These are phyloP conservation scores for Eristalinus sepulchralis DNA, from an alignment of 2,888 invertebrate genomes.

Conservation along the genomic window DNA sequence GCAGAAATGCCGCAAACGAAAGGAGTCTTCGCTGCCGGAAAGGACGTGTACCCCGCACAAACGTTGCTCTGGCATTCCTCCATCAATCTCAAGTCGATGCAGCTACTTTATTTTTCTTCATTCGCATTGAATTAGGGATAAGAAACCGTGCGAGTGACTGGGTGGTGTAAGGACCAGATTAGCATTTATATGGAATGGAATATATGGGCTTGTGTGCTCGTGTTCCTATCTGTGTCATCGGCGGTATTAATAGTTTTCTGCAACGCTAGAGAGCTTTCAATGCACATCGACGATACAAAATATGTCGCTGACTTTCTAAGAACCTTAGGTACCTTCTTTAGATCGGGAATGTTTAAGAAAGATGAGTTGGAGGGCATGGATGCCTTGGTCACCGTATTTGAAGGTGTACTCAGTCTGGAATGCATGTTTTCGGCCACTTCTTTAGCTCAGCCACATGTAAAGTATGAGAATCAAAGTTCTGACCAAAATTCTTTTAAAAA, in stretches of 20 bases:
- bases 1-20: conserved; percentile 1
- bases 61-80: neutral
- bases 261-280: neutral
- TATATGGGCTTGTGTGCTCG: conserved; percentile 3
- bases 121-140: conserved; percentile 3
- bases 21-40: neutral
- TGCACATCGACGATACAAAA: neutral
- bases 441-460: too few species aligned
- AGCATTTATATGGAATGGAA: conserved; percentile 53
- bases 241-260: neutral
- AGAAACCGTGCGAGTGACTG: neutral
- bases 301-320: neutral
- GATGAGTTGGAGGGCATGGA: too few species aligned
- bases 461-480: too few species aligned
- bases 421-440: too few species aligned
- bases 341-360: too few species aligned
- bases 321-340: neutral
- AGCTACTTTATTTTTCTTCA: conserved; percentile 1
- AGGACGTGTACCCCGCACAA: neutral
- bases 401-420: too few species aligned
- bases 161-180: conserved; percentile 36
- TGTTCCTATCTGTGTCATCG: neutral
- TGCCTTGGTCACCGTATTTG: too few species aligned
- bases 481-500: too few species aligned
- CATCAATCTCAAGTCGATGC: neutral